Conservation (phyloP, 2,888 invertebrate species). For the Xestia ashworthii region DNA sequence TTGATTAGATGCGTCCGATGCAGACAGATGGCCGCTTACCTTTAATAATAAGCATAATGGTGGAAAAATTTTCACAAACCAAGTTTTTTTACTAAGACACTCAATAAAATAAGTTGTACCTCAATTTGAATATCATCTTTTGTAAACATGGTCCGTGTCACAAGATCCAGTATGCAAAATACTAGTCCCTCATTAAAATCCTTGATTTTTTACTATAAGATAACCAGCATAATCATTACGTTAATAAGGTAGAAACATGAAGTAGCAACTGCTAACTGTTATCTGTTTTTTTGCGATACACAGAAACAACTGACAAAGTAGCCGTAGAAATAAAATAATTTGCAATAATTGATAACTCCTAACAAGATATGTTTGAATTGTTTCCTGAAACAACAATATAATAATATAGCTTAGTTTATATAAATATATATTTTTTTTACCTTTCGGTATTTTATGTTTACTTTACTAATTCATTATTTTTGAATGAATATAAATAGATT, state of each 20-base stretch:
- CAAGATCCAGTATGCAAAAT: conserved; percentile 14
- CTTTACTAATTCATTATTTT: too few relatives aligned
- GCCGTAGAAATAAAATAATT: conserved; percentile 18
- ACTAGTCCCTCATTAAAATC: conserved; percentile 1
- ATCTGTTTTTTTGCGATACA: conserved; percentile 40
- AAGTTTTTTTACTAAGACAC: too few relatives aligned
- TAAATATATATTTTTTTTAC: background rate
- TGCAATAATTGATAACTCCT: conserved; percentile 35
- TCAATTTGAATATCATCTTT: conserved; percentile 30
- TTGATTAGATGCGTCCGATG: too few relatives aligned
- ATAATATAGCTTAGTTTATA: background rate
- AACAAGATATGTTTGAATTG: conserved; percentile 22
- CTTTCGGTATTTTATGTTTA: background rate
- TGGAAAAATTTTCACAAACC: too few relatives aligned
- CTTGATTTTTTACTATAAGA: conserved; percentile 31
- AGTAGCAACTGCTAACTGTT: conserved; percentile 51
- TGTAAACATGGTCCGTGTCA: conserved; percentile 9
- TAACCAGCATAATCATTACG: conserved; percentile 35
- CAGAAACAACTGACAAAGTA: conserved; percentile 32
- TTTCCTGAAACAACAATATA: conserved; percentile 39
- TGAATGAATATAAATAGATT: too few relatives aligned
- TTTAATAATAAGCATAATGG: too few relatives aligned
- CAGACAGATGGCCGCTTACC: too few relatives aligned
- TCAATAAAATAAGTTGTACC: background rate
- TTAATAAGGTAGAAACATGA: conserved; percentile 28